These are phyloP conservation scores for Metellina segmentata DNA, from an alignment of 2,888 invertebrate genomes.

Conservation along the genomic window DNA sequence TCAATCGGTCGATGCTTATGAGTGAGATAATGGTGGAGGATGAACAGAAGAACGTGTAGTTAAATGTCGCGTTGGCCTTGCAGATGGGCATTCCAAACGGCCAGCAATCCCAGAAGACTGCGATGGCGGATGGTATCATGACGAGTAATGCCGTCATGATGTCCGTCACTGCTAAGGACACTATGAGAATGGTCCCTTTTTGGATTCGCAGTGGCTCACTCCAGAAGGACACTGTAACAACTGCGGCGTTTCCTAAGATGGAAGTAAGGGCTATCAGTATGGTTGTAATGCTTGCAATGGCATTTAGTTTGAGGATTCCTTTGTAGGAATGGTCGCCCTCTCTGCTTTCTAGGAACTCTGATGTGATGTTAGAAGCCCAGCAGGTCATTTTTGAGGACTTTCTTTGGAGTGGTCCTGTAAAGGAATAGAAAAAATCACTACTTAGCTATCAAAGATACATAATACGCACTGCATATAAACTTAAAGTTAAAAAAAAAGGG, in stretches of 20 bases:
- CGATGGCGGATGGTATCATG: slow-evolving; percentile 55
- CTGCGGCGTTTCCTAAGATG: slow-evolving; percentile 52
- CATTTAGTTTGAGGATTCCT: not conserved
- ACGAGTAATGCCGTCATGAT: slow-evolving; percentile 51
- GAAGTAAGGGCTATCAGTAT: slow-evolving; percentile 30
- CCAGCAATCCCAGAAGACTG: slow-evolving; percentile 57
- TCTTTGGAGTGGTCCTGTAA: no score
- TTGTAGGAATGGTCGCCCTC: not conserved
- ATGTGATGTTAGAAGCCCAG: no score
- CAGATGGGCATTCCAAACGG: slow-evolving; percentile 77
- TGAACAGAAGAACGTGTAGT: slow-evolving; percentile 81
- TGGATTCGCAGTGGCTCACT: slow-evolving; percentile 41
- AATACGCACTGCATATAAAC: no score
- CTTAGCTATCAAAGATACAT: no score
- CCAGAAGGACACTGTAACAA: slow-evolving; percentile 44
- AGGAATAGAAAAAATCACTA: no score
- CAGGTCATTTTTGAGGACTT: no score
- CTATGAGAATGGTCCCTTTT: slow-evolving; percentile 42
- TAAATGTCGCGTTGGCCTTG: slow-evolving; percentile 79
- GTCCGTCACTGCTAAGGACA: slow-evolving; percentile 49
- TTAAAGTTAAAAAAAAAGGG: no score
- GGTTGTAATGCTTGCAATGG: slow-evolving; percentile 26
- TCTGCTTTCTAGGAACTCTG: no score
- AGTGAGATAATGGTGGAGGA: slow-evolving; percentile 81
- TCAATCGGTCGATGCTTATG: slow-evolving; percentile 80